Evolutionary conservation across 2,113 vertebrate species (phyloP), one percentile per base, ranked within the genome.

Genomic region (Hydropotes inermis): DNA sequence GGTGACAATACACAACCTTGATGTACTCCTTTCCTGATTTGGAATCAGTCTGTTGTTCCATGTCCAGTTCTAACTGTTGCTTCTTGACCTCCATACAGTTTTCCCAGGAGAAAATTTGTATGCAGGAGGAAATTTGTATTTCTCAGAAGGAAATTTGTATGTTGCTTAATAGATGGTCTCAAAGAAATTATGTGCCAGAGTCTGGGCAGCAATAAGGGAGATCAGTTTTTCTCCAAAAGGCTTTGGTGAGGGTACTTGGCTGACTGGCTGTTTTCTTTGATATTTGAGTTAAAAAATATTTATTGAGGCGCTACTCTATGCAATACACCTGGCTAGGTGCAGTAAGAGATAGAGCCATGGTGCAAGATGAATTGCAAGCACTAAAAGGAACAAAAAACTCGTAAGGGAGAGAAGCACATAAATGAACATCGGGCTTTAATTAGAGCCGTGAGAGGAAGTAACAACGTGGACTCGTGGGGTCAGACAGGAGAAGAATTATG

Each of bases 131-230:
- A 64, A 64, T n/a, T 67, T 67, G 64, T 67, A 67, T 64, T 64
- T 64, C 61, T 64, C 15, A 17, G 30, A 30, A 64, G 61, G 33
- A n/a, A 36, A 67, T 70, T 5, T 70, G 64, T 70, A 21, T 95
- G 36, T 95, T 97, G 55, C 70, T 94, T 92, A 96, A 96, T 97
- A 96, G 88, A 96, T 89, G 52, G 70, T 91, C 83, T 94, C 88
- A 97, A 76, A 97, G 88, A 88, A 76, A 92, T 97, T 83, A 83
- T 54, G 92, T 50, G 70, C 87, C 94, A 90, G 52, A 57, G 54
- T 87, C 90, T 97, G 87, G 95, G 89, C 97, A 98, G 52, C 14
- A 94, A 47, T 74, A 93, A 52, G 61, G 86, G 95, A 94, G 70
- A 93, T 23, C 47, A 61, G 58, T 50, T 67, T 89, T 96, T n/a